A percentile compares a stretch with the other conserved stretches of the same genome.
Evolutionary conservation across 2,888 invertebrate genomes (phyloP).

Genomic region (Galerucella calmariensis): DNA sequence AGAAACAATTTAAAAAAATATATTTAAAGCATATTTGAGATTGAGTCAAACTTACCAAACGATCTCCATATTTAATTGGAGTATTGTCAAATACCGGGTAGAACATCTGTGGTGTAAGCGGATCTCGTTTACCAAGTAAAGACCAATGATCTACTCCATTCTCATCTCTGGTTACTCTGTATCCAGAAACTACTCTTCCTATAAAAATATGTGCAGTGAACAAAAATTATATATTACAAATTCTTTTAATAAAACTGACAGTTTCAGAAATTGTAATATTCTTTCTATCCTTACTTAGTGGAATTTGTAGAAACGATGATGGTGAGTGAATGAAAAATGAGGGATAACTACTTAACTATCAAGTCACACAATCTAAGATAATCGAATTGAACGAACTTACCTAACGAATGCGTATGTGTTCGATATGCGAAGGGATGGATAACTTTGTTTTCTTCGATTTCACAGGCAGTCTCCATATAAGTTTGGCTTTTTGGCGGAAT

Average conservation of each 20-base stretch:
- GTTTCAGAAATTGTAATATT: too few relatives aligned
- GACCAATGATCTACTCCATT: constrained; percentile 78
- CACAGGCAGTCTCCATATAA: constrained; percentile 93
- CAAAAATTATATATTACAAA: neutral
- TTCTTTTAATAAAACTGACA: too few relatives aligned
- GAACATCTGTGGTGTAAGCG: constrained; percentile 94
- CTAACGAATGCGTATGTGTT: constrained; percentile 92
- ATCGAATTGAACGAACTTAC: constrained; percentile 61
- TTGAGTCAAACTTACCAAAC: constrained; percentile 63
- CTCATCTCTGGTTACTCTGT: constrained; percentile 72
- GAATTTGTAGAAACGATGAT: too few relatives aligned
- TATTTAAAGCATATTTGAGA: neutral
- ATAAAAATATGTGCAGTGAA: constrained; percentile 47
- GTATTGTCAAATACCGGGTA: constrained; percentile 78
- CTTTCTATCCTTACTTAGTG: neutral
- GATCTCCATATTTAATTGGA: constrained; percentile 77
- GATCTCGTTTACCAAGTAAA: constrained; percentile 86
- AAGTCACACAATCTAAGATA: too few relatives aligned
- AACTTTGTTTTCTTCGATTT: constrained; percentile 80
- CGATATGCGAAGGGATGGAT: constrained; percentile 96
- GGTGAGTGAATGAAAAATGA: too few relatives aligned
- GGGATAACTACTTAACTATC: too few relatives aligned
- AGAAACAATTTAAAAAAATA: neutral
- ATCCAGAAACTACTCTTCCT: constrained; percentile 87
- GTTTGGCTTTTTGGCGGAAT: constrained; percentile 78